These are phyloP conservation scores for Euphydryas editha DNA, from an alignment of 2,888 invertebrate species.

Conservation along the genomic window DNA sequence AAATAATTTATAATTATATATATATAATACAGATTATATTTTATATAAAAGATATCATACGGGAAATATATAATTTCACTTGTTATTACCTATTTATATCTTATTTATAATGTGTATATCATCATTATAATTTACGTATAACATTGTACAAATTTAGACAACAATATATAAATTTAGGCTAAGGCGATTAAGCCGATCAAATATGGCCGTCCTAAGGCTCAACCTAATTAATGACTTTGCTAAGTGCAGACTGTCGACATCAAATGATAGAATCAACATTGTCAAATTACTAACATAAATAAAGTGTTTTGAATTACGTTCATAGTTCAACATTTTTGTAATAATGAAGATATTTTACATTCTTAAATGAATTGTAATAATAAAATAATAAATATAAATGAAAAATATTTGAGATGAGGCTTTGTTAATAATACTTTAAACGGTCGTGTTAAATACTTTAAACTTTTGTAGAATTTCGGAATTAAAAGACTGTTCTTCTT, in stretches of 20 bases:
- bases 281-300: neutral
- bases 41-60: too few relatives aligned
- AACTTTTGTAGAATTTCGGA: too few relatives aligned
- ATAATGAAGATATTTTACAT: neutral
- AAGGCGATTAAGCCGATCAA: slow-evolving; percentile 14
- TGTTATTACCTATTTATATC: too few relatives aligned
- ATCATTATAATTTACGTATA: neutral
- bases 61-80: too few relatives aligned
- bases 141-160: neutral
- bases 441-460: too few relatives aligned
- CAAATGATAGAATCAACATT: neutral
- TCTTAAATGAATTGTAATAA: neutral
- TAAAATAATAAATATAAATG: neutral
- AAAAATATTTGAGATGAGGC: too few relatives aligned
- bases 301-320: neutral
- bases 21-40: too few relatives aligned
- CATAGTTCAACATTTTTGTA: neutral
- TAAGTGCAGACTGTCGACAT: slow-evolving; percentile 17
- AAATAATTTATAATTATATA: too few relatives aligned
- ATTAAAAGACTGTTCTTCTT: too few relatives aligned
- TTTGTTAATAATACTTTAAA: too few relatives aligned
- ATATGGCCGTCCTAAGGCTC: slow-evolving; percentile 15
- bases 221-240: slow-evolving; percentile 22
- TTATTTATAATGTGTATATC: neutral
- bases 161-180: slow-evolving; percentile 6